Evolutionary conservation across 2,113 vertebrate genomes (phyloP).

Genomic region (Aegithalos caudatus): DNA sequence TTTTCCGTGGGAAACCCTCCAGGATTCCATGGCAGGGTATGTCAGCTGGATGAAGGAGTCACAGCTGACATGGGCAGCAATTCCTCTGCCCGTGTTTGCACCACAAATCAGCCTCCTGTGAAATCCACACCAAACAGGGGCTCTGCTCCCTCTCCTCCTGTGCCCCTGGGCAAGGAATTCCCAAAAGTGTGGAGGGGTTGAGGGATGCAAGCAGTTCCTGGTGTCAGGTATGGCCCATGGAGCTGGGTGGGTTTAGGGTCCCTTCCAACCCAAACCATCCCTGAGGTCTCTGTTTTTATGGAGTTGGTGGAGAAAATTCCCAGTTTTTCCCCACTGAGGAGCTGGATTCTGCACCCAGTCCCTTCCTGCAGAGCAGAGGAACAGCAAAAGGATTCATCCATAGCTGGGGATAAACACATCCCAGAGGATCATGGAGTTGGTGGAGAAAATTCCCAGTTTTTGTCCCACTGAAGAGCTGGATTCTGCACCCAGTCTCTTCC

Average conservation of each 20-base stretch:
- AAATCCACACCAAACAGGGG: not conserved
- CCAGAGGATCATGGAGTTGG: too few species aligned
- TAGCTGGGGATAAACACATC: too few species aligned
- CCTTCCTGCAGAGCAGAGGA: not conserved
- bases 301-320: not conserved
- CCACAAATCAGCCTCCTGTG: not conserved
- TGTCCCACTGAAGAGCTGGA: too few species aligned
- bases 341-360: not conserved
- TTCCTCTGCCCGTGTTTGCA: not conserved
- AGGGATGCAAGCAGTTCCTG: not conserved
- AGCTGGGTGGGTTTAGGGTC: not conserved
- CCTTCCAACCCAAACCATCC: not conserved
- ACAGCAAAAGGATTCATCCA: too few species aligned
- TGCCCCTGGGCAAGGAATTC: not conserved
- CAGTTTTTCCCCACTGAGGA: accelerated
- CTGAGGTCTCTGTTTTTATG: accelerated
- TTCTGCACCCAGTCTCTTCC: too few species aligned
- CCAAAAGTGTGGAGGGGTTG: not conserved
- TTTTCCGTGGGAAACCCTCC: slow-evolving; percentile 37
- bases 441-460: too few species aligned
- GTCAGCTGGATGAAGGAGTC: slow-evolving; percentile 6
- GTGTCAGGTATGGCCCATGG: not conserved
- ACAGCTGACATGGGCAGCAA: too few species aligned
- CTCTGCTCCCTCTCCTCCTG: not conserved
- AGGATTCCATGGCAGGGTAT: slow-evolving; percentile 26